Percentiles rank a stretch among this genome's conserved stretches.
These are phyloP conservation scores for Cepaea nemoralis DNA, from an alignment of 1,140 invertebrate species.

Conservation along the genomic window DNA sequence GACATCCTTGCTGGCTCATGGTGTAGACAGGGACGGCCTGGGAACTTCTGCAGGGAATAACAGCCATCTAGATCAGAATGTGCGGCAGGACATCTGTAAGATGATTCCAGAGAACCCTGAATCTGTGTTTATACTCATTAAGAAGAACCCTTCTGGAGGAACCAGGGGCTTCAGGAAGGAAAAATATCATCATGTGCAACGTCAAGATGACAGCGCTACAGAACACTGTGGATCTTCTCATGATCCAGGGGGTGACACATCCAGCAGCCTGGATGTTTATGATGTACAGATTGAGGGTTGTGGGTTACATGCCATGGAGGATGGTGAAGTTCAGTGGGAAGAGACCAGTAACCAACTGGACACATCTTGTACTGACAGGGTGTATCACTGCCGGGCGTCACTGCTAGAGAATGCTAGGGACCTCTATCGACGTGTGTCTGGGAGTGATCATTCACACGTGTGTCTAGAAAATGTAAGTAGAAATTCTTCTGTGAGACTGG, in stretches of 20 bases:
- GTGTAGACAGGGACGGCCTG: too few relatives aligned
- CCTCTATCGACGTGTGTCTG: background rate
- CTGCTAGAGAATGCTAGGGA: background rate
- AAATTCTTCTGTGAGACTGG: background rate
- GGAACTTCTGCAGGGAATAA: background rate
- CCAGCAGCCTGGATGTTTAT: too few relatives aligned
- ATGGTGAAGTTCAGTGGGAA: too few relatives aligned
- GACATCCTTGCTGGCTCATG: background rate
- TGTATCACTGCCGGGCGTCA: conserved; percentile 22
- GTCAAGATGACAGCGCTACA: too few relatives aligned
- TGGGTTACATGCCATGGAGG: too few relatives aligned
- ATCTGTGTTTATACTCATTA: conserved; percentile 13
- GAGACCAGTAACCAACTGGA: too few relatives aligned
- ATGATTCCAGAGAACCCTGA: conserved; percentile 4
- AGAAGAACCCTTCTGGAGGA: too few relatives aligned
- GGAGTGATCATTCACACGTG: background rate
- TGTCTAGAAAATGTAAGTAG: background rate
- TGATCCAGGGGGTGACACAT: too few relatives aligned
- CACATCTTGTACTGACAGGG: background rate
- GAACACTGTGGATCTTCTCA: too few relatives aligned
- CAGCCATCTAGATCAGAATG: background rate
- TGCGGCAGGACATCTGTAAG: background rate
- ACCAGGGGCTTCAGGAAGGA: too few relatives aligned
- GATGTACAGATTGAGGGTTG: too few relatives aligned
- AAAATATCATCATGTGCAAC: too few relatives aligned